phyloP scores from a whole-genome alignment of 1,140 invertebrate genomes.

The Camponotus pennsylvanicus region DNA sequence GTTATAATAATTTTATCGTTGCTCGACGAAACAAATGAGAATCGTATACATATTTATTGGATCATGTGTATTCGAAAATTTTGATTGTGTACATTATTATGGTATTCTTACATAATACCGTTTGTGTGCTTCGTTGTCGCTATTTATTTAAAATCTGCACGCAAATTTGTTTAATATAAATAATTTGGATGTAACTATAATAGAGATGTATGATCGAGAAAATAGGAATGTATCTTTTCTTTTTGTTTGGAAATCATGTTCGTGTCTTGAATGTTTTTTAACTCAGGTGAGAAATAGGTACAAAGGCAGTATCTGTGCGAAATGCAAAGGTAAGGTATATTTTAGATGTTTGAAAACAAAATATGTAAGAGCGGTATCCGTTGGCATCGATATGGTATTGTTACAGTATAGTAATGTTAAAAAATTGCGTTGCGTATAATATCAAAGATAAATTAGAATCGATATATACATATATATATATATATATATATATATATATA shows the following conservation, averaged over 20 bases:
- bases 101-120: not conserved
- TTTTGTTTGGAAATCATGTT: constrained; percentile 31
- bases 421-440: constrained; percentile 34
- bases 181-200: constrained; percentile 5
- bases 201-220: constrained; percentile 47
- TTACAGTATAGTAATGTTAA: constrained; percentile 52
- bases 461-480: constrained; percentile 8
- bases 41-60: constrained; percentile 40
- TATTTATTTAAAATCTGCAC: constrained; percentile 23
- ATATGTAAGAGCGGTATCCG: constrained; percentile 27
- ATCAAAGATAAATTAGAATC: constrained; percentile 28
- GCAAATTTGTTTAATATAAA: constrained; percentile 35
- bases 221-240: constrained; percentile 46
- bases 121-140: not conserved
- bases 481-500: not conserved
- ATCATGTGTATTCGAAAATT: constrained; percentile 13
- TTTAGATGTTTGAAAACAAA: not conserved
- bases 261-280: constrained; percentile 62
- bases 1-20: constrained; percentile 66
- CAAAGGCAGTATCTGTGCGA: constrained; percentile 71
- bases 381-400: constrained; percentile 45
- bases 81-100: constrained; percentile 33
- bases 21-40: constrained; percentile 28
- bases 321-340: constrained; percentile 61
- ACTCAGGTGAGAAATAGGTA: constrained; percentile 72